Conservation (phyloP, 2,113 vertebrate species). For the Vicugna pacos region DNA sequence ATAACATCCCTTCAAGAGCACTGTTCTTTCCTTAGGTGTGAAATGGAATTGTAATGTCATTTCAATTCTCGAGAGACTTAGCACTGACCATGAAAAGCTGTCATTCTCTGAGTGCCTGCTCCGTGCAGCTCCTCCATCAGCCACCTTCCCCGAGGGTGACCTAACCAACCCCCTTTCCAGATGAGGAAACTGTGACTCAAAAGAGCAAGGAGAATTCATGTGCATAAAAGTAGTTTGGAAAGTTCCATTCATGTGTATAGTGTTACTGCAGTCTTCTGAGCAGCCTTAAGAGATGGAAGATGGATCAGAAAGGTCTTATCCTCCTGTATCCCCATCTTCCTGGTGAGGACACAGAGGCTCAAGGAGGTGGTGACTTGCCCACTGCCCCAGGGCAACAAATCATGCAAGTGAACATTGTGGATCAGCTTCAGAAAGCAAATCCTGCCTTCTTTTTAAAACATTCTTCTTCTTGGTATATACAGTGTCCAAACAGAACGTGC, state of each 20-base stretch:
- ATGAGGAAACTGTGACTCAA: constrained; percentile 3
- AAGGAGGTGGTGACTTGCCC: background rate
- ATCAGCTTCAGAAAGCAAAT: background rate
- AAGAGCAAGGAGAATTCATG: background rate
- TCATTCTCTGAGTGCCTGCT: background rate
- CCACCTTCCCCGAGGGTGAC: background rate
- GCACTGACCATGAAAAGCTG: background rate
- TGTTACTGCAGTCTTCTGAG: background rate
- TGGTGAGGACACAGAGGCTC: background rate
- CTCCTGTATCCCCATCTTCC: background rate
- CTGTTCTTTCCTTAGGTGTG: background rate
- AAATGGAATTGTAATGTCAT: background rate
- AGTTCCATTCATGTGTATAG: background rate
- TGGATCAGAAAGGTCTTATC: background rate
- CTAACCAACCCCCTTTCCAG: background rate
- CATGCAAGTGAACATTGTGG: background rate
- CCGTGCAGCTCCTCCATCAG: background rate
- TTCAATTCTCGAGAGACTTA: constrained; percentile 18
- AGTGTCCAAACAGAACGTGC: background rate
- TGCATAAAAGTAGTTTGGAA: background rate
- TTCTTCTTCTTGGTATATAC: background rate
- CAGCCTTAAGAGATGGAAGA: background rate
- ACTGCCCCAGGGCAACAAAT: background rate
- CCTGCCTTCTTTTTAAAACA: background rate
- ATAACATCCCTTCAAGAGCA: background rate